These are phyloP conservation scores for Anniella stebbinsi DNA, from an alignment of 2,797 vertebrate genomes.

Conservation along the genomic window DNA sequence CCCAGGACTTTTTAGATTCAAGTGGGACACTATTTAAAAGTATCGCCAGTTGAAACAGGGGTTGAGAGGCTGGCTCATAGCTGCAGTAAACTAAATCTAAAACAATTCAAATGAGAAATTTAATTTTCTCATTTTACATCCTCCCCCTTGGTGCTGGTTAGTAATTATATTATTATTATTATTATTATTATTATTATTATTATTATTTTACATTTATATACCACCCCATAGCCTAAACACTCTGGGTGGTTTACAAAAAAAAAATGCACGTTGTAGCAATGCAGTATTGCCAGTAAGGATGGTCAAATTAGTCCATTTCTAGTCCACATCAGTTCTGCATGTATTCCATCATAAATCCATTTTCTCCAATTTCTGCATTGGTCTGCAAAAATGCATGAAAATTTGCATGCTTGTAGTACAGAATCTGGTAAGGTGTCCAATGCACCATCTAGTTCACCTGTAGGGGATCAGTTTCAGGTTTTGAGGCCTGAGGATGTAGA, in stretches of 20 bases:
- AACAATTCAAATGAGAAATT: not conserved
- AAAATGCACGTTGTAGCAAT: not conserved
- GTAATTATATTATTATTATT: no score
- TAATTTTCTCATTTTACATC: not conserved
- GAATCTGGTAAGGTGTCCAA: no score
- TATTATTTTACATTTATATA: no score
- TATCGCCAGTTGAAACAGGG: not conserved
- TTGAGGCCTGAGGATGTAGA: no score
- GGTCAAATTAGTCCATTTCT: not conserved
- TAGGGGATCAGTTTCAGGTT: no score
- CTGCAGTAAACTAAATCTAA: not conserved
- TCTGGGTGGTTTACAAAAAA: no score
- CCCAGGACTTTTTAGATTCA: not conserved
- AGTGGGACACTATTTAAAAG: not conserved
- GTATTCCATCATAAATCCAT: no score
- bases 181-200: no score
- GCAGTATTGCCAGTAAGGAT: not conserved
- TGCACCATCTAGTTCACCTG: no score
- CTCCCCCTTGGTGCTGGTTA: not conserved
- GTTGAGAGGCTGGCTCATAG: not conserved
- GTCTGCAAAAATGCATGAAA: not conserved
- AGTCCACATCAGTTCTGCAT: not conserved
- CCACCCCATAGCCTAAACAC: no score
- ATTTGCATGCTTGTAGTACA: no score
- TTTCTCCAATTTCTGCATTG: not conserved